Base-by-base conservation (phyloP, 2,797 vertebrate species). In the Centroberyx gerrardi region DNA sequence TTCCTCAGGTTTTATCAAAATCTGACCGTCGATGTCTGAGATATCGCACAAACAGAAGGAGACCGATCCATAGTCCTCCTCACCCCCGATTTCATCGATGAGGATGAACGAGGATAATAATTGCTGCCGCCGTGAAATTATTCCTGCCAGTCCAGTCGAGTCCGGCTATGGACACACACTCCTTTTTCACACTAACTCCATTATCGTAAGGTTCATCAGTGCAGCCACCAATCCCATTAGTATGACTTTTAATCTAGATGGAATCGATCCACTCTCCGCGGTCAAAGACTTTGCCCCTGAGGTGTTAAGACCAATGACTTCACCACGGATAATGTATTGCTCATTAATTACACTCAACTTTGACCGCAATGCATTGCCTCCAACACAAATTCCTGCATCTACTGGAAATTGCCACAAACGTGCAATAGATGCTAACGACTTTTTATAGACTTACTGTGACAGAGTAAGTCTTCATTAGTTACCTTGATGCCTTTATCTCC, bases 271-370 rank as follows among this genome's bases (percentile, higher is more conserved):
- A 27, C 48, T n/a, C 13, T 51, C 46, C 18, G 42, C 42, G 27
- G n/a, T 70, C 51, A 58, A 51, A 71, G 49, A 52, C 61, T 67
- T 29, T 28, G 10, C 33, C 58, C 59, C 59, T 18, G 59, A 64
- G 61, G 58, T 63, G 59, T 40, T 5, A 49, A 48, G 18, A 31
- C 13, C 48, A 40, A 22, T 51, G 65, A 70, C 55, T 29, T 52
- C 12, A 14, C 49, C 31, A 33, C 33, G 31, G 13, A 48, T 79
- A 68, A 68, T 59, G 59, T 40, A 31, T 29, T 0, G 14, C 64
- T 73, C 53, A 51, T 60, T 76, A 69, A 68, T 72, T 58, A 72
- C 52, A 38, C 36, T 28, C 33, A 17, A 28, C 31, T 40, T 62
- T 51, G 59, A 69, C 17, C 59, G 3, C 42, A 31, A 54, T 33